Evolutionary conservation across 2,113 vertebrate species (phyloP), one percentile per base, ranked within the genome.

Genomic region (Probosciger aterrimus): DNA sequence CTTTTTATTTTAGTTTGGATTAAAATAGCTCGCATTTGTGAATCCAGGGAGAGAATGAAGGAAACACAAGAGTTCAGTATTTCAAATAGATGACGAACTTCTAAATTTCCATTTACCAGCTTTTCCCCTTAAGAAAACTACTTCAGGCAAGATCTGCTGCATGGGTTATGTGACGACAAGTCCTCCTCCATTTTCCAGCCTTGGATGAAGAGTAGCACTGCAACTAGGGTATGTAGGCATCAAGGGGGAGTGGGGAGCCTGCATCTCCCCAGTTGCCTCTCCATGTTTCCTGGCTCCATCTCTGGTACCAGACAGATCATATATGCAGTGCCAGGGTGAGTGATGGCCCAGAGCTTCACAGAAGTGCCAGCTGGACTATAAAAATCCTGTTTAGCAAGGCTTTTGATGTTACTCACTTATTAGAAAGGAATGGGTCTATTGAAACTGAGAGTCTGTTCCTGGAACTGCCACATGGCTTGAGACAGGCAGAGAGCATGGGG

Each of bases 81-180:
- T 83, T 95, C 93, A 90, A 91, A 86, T 7, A 81, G 71, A 83
- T 71, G n/a, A 70, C 0, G 1, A 95, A 78, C 69, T 81, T 86
- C 43, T 80, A 88, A 83, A 92, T 96, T 93, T 93, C 39, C 50
- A 71, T 68, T 95, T 92, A 88, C 39, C 24, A 86, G 50, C 7
- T 18, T 81, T 85, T 94, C 33, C 53, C 23, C 68, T 83, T 35
- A 88, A 80, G 75, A 53, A 93, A 86, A 62, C 23, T 55, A 55
- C 77, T 92, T 88, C 50, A 68, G 83, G 80, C 60, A 84, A 88
- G 12, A 78, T 88, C 60, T 88, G 68, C n/a, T 37, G 30, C 17
- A 37, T 10, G 23, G 80, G 20, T 28, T 84, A 80, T 30, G 60
- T 22, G 20, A 13, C 24, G 27, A 70, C 18, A 81, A 53, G 28